These are phyloP conservation scores for Coregonus suidteri DNA, from an alignment of 2,797 vertebrate genomes.

Conservation along the genomic window DNA sequence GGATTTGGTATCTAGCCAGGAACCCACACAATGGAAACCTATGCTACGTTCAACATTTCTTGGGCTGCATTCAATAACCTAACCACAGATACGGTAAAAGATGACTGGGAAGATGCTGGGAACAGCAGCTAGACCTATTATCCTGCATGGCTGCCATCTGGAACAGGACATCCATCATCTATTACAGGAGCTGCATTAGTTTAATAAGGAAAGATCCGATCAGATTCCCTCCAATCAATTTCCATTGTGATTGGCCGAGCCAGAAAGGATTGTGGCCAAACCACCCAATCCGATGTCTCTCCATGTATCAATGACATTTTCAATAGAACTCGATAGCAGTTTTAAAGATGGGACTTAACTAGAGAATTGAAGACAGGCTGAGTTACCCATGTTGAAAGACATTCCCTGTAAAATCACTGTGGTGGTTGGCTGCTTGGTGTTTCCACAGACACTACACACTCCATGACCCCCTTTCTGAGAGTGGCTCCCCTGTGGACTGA, in stretches of 20 bases:
- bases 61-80: conserved; percentile 35
- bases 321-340: conserved; percentile 27
- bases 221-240: conserved; percentile 48
- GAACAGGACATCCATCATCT: conserved; percentile 51
- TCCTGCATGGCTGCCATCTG: conserved; percentile 41
- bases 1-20: background rate
- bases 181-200: conserved; percentile 42
- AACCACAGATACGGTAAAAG: conserved; percentile 29
- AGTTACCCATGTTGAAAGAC: conserved; percentile 40
- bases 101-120: conserved; percentile 39
- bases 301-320: conserved; percentile 41
- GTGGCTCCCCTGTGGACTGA: conserved; percentile 1
- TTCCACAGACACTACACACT: conserved; percentile 27
- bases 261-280: conserved; percentile 53
- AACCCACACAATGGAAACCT: conserved; percentile 41
- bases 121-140: conserved; percentile 13
- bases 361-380: conserved; percentile 7
- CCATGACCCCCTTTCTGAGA: conserved; percentile 21
- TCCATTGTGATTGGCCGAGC: conserved; percentile 38
- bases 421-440: conserved; percentile 18
- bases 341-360: conserved; percentile 16
- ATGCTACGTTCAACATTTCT: conserved; percentile 35
- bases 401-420: conserved; percentile 38
- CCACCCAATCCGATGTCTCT: conserved; percentile 45
- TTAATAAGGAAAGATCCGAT: conserved; percentile 53